phyloP scores from a whole-genome alignment of 2,113 vertebrate genomes.

The Dicerorhinus sumatrensis region DNA sequence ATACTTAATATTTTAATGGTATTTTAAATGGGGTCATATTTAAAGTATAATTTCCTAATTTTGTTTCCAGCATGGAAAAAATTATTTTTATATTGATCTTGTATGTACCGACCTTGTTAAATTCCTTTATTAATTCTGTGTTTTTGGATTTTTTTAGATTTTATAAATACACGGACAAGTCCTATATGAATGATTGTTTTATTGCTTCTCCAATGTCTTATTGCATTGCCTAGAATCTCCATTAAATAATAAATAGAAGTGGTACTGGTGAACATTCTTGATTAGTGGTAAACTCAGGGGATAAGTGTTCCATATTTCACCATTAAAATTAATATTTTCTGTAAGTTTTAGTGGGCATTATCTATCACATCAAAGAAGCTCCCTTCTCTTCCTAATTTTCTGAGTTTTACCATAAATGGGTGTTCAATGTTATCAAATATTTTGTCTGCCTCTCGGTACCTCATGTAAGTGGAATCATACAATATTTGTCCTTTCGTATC shows the following conservation, averaged over 20 bases:
- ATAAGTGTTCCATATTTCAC: neutral
- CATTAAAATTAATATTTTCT: neutral
- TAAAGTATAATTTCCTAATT: neutral
- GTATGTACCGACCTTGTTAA: neutral
- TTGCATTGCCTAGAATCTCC: neutral
- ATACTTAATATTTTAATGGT: neutral
- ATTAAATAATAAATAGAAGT: neutral
- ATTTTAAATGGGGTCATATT: neutral
- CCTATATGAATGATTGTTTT: neutral
- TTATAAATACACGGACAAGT: neutral
- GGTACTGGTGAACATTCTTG: neutral
- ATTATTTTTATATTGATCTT: neutral
- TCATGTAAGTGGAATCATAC: neutral
- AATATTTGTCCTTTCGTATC: neutral
- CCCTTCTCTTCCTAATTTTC: neutral
- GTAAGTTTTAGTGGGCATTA: neutral
- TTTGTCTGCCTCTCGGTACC: neutral
- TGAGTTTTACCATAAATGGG: neutral
- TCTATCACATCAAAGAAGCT: neutral
- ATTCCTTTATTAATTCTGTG: no score
- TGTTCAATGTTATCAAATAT: neutral
- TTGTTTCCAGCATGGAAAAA: neutral
- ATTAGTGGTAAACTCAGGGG: neutral
- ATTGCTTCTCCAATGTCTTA: neutral
- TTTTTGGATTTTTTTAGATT: neutral